Conservation (phyloP, 1,140 invertebrate species). For the Leptinotarsa lineolata region DNA sequence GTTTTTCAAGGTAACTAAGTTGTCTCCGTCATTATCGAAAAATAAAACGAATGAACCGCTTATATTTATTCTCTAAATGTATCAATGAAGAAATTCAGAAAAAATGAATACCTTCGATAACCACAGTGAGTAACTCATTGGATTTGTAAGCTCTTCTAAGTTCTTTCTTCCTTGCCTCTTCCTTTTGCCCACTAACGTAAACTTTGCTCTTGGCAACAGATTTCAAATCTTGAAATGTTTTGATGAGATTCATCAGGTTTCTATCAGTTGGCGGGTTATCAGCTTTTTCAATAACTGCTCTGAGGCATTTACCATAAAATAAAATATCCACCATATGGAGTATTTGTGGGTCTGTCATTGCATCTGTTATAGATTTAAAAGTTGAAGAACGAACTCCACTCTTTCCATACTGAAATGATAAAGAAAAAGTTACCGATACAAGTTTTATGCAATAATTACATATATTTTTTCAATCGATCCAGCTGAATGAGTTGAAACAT, state of each 20-base stretch:
- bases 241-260: conserved; percentile 35
- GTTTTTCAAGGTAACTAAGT: no score
- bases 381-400: neutral
- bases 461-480: no score
- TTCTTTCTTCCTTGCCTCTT: conserved; percentile 43
- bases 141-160: conserved; percentile 45
- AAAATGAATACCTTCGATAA: conserved; percentile 36
- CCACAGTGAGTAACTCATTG: conserved; percentile 38
- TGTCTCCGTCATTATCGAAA: no score
- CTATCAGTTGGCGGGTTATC: conserved; percentile 17
- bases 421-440: no score
- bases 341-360: conserved; percentile 26
- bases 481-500: no score
- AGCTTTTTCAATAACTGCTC: conserved; percentile 20
- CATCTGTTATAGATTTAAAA: neutral
- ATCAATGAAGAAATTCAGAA: no score
- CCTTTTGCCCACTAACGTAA: conserved; percentile 42
- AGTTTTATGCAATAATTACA: no score
- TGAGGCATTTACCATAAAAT: conserved; percentile 34
- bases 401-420: no score
- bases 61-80: no score
- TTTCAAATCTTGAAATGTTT: conserved; percentile 37
- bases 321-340: conserved; percentile 35
- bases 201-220: conserved; percentile 39
- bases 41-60: no score